phyloP scores from a whole-genome alignment of 1,140 invertebrate genomes.

The Carposina sasakii region DNA sequence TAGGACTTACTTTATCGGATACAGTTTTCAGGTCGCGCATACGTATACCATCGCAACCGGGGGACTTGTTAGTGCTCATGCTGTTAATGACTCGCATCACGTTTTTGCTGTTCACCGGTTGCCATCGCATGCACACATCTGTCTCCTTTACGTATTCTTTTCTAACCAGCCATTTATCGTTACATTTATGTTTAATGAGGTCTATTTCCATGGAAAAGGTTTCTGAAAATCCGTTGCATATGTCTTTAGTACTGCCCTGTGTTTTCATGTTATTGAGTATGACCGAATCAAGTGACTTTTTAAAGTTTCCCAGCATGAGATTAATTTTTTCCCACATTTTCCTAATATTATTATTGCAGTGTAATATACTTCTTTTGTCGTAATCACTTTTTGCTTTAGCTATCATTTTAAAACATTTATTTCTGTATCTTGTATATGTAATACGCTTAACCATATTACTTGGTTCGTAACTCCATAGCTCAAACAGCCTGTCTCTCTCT shows the following conservation, averaged over 20 bases:
- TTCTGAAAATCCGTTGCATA: neutral
- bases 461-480: no score
- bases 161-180: neutral
- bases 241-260: neutral
- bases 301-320: slow-evolving; percentile 1
- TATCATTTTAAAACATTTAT: neutral
- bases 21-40: slow-evolving; percentile 1
- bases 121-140: no score
- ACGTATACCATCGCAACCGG: slow-evolving; percentile 1
- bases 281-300: neutral
- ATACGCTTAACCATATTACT: neutral
- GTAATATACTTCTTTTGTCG: slow-evolving; percentile 1
- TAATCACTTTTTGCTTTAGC: neutral
- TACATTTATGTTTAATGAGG: slow-evolving; percentile 1
- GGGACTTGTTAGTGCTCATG: neutral
- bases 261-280: neutral
- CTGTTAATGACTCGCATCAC: slow-evolving; percentile 1
- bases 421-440: neutral
- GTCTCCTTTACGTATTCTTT: neutral
- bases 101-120: neutral
- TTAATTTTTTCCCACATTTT: slow-evolving; percentile 9
- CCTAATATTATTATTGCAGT: slow-evolving; percentile 6
- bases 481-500: neutral
- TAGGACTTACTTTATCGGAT: neutral
- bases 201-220: slow-evolving; percentile 1